A percentile compares a stretch with the other conserved stretches of the same genome.
phyloP scores from a whole-genome alignment of 2,888 invertebrate species.

The Gymnocheta viridis region DNA sequence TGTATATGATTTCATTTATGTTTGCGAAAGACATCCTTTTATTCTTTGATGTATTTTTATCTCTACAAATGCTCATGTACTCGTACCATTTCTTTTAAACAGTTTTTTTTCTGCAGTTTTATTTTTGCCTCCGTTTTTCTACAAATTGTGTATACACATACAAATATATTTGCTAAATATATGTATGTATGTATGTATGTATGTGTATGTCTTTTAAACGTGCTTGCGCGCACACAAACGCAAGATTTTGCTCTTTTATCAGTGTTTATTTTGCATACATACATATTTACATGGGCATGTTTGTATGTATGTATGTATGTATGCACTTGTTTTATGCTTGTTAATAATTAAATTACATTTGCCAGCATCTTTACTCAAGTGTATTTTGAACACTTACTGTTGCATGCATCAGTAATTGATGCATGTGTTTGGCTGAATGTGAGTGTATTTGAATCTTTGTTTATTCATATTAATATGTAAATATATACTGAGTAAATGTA shows the following conservation, averaged over 20 bases:
- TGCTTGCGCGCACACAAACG: not conserved
- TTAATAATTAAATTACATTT: conserved; percentile 70
- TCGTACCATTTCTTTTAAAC: not conserved
- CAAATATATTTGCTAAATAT: not conserved
- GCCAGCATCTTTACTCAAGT: conserved; percentile 55
- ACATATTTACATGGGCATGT: not conserved
- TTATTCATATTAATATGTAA: not conserved
- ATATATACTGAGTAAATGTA: not conserved
- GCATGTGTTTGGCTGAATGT: not conserved
- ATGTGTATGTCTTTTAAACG: not conserved
- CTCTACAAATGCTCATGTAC: not conserved
- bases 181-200: no score
- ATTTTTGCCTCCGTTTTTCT: not conserved
- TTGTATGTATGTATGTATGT: not conserved
- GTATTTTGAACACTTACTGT: conserved; percentile 59
- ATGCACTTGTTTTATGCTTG: conserved; percentile 59
- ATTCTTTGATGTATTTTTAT: conserved; percentile 40
- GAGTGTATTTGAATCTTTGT: not conserved
- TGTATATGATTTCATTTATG: conserved; percentile 20
- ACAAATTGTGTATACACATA: conserved; percentile 19
- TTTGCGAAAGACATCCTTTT: conserved; percentile 39
- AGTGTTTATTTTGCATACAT: not conserved
- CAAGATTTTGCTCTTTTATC: no score
- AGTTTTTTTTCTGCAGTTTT: not conserved
- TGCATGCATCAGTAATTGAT: conserved; percentile 61